These are phyloP conservation scores for Cinclus mexicanus DNA, from an alignment of 2,113 vertebrate genomes.

Conservation along the genomic window DNA sequence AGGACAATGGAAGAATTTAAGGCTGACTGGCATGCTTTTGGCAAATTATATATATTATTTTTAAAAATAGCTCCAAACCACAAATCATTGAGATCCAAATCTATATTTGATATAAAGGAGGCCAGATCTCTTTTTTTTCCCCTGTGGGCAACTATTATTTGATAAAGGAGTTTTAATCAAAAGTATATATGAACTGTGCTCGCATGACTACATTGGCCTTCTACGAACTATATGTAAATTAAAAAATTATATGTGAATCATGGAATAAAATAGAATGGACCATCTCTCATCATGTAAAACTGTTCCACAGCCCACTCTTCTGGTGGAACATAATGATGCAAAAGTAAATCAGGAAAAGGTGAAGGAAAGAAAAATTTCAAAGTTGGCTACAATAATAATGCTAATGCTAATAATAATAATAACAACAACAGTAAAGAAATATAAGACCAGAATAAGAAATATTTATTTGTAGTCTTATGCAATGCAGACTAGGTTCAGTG, in stretches of 20 bases:
- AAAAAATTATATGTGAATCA: neutral
- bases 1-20: neutral
- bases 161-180: neutral
- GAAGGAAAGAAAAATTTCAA: neutral
- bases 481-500: neutral
- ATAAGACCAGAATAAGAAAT: neutral
- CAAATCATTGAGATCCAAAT: neutral
- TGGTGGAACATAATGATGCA: neutral
- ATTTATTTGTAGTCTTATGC: neutral
- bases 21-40: neutral
- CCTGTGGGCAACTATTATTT: neutral
- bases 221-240: constrained; percentile 12
- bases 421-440: neutral
- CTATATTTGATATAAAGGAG: neutral
- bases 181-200: neutral
- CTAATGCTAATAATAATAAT: neutral
- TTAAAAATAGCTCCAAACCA: neutral
- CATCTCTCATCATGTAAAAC: neutral
- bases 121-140: neutral
- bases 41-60: neutral
- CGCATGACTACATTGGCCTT: neutral
- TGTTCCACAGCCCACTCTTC: neutral
- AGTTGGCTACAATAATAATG: neutral
- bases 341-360: neutral
- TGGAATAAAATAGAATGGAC: neutral